Evolutionary conservation across 2,888 invertebrate species (phyloP), one percentile per base, ranked within the genome.

Genomic region (Linnaemya tessellans): DNA sequence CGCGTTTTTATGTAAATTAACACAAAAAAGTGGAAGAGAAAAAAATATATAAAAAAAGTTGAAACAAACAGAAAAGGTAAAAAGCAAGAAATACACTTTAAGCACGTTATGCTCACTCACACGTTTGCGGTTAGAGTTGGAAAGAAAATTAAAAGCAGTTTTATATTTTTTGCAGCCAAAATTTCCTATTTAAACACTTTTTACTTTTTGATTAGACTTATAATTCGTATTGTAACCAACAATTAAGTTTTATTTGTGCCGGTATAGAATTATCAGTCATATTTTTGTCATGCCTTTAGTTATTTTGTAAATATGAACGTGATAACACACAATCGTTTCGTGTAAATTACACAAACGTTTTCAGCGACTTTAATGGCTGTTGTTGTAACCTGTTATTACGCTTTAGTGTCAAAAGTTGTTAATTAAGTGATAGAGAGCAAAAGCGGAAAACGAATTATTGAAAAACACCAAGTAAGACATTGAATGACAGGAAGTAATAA

Each of bases 251-350:
- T 3, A 54, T 58, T 22, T 20, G 13, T 56, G 38, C 30, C 38
- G 25, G 56, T 78, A 20, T 41, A 15, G 30, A 67, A 81, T 62
- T 74, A 78, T 84, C 78, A 78, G 78, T 58, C 74, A 78, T 84
- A 78, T 82, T 80, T 58, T 65, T 75, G 79, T 65, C 70, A 71
- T 79, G 82, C 82, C 60, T 79, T 75, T 70, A 81, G 73, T 46
- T 77, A n/a, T n/a, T 67, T 68, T 51, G 58, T 74, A 60, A 75
- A 25, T 74, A 60, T 75, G 25, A 60, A 73, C 82, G 71, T 75
- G 80, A 79, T 41, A 62, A 68, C 54, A 65, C 54, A 68, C 46
- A 68, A 68, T n/a, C 67, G 73, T 82, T 68, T 82, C 67, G 74
- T 79, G 79, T 85, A 74, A 81, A 81, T 74, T 74, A 74, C 78